Evolutionary conservation across 2,888 invertebrate genomes (phyloP), one percentile per base, ranked within the genome.

Genomic region (Epistrophe grossulariae): DNA sequence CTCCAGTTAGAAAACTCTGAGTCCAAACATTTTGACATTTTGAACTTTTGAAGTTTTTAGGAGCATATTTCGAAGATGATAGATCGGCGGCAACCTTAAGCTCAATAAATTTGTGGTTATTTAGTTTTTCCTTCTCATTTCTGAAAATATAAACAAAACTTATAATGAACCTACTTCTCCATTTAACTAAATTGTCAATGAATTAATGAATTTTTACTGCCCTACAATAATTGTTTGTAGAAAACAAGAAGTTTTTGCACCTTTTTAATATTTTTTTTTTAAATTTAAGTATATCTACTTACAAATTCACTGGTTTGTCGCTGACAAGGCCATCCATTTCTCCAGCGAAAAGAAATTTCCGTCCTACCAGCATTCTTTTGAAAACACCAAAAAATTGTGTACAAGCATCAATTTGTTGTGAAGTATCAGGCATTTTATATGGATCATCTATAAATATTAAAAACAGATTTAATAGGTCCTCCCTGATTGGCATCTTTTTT

Each of bases 21-120:
- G 95, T 94, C 97, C 97, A 97, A 96, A 96, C 96, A 90, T 95
- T 96, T 15, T 93, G 84, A 4, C 93, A 90, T 90, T 95, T 94
- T 92, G 91, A 92, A 90, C 93, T 88, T 92, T 91, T 92, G 89
- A 96, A 95, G 91, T 92, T 95, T 62, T 90, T 0, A 50, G 91
- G 70, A 94, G 91, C 90, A 95, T 95, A 84, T 93, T 93, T 0
- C 91, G 90, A 90, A 93, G 92, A 70, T 94, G 35, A 93, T 72
- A 95, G 93, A 62, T 93, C 92, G 80, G 94, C 93, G 82, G 93
- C 94, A 0, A 96, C 96, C 93, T 97, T 97, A 0, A 96, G 91
- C 91, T 97, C 96, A 64, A 96, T 92, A 91, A 95, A 95, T 89
- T 94, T 92, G 68, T 91, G 24, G 15, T 89, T 77, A 60, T 91